phyloP scores from a whole-genome alignment of 35 echinoderm and acorn worm species.

The Holothuria glaberrima region DNA sequence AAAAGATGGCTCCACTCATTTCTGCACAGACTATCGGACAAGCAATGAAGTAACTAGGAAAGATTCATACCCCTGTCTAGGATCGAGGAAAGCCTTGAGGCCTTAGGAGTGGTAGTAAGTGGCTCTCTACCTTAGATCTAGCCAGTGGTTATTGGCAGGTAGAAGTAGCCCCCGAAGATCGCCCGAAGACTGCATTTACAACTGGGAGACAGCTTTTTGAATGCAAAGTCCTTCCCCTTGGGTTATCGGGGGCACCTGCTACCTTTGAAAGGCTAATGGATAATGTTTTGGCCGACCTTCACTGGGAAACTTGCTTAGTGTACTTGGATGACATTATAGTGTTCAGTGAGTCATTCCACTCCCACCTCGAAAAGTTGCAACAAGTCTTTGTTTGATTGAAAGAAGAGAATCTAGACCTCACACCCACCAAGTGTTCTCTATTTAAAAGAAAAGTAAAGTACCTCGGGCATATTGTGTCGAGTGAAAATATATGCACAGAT shows the following conservation, averaged over 20 bases:
- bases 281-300: slow-evolving; percentile 24
- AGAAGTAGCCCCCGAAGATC: slow-evolving; percentile 38
- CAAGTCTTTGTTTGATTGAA: slow-evolving; percentile 30
- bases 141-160: slow-evolving; percentile 51
- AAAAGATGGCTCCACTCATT: slow-evolving; percentile 33
- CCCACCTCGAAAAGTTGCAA: slow-evolving; percentile 16
- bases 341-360: slow-evolving; percentile 37
- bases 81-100: slow-evolving; percentile 51
- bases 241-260: slow-evolving; percentile 68
- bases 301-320: slow-evolving; percentile 46
- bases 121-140: slow-evolving; percentile 39
- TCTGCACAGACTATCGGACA: slow-evolving; percentile 47
- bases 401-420: slow-evolving; percentile 21
- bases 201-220: slow-evolving; percentile 50
- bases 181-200: slow-evolving; percentile 56
- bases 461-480: slow-evolving; percentile 64
- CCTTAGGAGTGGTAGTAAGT: slow-evolving; percentile 20
- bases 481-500: slow-evolving; percentile 40
- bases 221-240: slow-evolving; percentile 63
- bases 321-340: slow-evolving; percentile 77
- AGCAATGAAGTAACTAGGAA: slow-evolving; percentile 27
- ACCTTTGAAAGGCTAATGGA: slow-evolving; percentile 81
- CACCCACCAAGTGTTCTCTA: slow-evolving; percentile 57
- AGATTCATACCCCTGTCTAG: slow-evolving; percentile 47
- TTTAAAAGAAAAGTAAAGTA: slow-evolving; percentile 46